A percentile compares a stretch with the other conserved stretches of the same genome.
phyloP scores from a whole-genome alignment of 2,888 invertebrate genomes.

The Synanthedon formicaeformis region DNA sequence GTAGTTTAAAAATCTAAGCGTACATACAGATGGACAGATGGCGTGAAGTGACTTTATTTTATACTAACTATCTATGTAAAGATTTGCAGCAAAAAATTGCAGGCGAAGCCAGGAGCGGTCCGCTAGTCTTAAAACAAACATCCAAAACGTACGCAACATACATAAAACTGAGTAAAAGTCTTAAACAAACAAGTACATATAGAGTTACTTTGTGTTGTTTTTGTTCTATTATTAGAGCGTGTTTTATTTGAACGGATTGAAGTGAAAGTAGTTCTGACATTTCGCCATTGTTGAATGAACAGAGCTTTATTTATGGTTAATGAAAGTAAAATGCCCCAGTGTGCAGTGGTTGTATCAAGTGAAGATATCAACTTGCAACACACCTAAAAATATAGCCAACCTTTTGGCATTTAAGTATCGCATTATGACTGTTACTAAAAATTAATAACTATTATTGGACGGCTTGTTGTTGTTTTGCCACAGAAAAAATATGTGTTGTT shows the following conservation, averaged over 20 bases:
- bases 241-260: slow-evolving; percentile 8
- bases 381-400: background rate
- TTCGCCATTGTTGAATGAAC: slow-evolving; percentile 22
- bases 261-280: slow-evolving; percentile 36
- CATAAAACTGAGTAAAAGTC: slow-evolving; percentile 19
- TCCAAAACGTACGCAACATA: slow-evolving; percentile 5
- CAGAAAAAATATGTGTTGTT: too few relatives aligned
- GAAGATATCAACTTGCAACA: slow-evolving; percentile 11
- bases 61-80: too few relatives aligned
- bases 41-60: too few relatives aligned
- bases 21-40: too few relatives aligned
- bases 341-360: background rate
- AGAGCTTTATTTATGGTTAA: slow-evolving; percentile 25
- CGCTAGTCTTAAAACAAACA: slow-evolving; percentile 1
- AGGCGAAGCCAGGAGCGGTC: too few relatives aligned
- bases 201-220: slow-evolving; percentile 20
- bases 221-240: slow-evolving; percentile 13
- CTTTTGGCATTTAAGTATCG: too few relatives aligned
- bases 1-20: too few relatives aligned
- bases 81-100: too few relatives aligned
- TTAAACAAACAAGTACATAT: slow-evolving; percentile 13
- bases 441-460: too few relatives aligned
- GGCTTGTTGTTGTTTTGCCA: too few relatives aligned
- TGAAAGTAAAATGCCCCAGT: slow-evolving; percentile 23
- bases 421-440: too few relatives aligned